These are phyloP conservation scores for Exephanes ischioxanthus DNA, from an alignment of 2,888 invertebrate species.

Conservation along the genomic window DNA sequence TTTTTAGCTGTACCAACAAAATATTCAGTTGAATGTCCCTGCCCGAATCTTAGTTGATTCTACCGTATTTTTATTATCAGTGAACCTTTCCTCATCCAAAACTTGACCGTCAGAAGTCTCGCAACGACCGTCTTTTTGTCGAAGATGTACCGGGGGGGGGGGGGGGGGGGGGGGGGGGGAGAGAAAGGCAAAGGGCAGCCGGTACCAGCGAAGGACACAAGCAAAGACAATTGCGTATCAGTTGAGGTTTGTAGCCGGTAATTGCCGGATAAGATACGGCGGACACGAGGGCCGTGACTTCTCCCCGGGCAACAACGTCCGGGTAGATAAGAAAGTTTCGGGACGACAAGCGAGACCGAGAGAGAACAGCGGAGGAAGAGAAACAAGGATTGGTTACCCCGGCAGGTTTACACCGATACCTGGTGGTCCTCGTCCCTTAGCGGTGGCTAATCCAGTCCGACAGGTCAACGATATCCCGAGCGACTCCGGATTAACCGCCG, in stretches of 20 bases:
- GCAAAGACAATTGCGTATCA: slow-evolving; percentile 35
- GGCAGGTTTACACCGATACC: slow-evolving; percentile 69
- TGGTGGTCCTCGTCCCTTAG: slow-evolving; percentile 77
- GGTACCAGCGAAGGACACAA: slow-evolving; percentile 1
- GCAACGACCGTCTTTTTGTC: too few relatives aligned
- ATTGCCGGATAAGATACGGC: slow-evolving; percentile 63
- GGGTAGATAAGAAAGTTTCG: slow-evolving; percentile 51
- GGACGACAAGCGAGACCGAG: slow-evolving; percentile 19
- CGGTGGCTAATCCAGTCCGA: slow-evolving; percentile 80
- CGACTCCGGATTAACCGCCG: slow-evolving; percentile 77
- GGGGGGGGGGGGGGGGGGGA: too few relatives aligned
- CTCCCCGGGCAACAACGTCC: slow-evolving; percentile 43
- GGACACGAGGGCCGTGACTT: slow-evolving; percentile 30
- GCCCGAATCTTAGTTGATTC: too few relatives aligned
- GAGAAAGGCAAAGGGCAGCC: slow-evolving; percentile 27
- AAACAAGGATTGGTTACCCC: slow-evolving; percentile 75
- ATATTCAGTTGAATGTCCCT: too few relatives aligned
- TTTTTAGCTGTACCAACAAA: too few relatives aligned
- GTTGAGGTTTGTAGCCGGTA: slow-evolving; percentile 57
- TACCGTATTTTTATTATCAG: too few relatives aligned
- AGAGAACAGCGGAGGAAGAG: slow-evolving; percentile 62
- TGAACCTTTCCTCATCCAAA: too few relatives aligned
- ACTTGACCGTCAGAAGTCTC: too few relatives aligned
- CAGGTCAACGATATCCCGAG: slow-evolving; percentile 78
- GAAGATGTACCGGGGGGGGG: too few relatives aligned